Percentiles rank a stretch among this genome's conserved stretches.
phyloP scores from a whole-genome alignment of 1,140 invertebrate genomes.

The Berghia stephanieae region DNA sequence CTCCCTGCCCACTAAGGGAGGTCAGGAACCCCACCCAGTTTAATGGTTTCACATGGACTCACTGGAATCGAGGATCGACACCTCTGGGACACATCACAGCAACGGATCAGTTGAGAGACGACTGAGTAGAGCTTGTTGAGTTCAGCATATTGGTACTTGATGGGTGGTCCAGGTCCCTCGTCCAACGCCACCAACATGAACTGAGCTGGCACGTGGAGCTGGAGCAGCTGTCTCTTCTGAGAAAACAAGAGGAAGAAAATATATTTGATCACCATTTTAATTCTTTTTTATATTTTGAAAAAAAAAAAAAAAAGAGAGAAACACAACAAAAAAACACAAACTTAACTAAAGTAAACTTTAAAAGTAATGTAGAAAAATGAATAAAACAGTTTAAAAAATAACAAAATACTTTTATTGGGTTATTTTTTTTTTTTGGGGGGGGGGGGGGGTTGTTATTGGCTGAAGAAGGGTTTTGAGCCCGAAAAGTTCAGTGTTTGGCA shows the following conservation, averaged over 20 bases:
- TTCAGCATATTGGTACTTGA: constrained; percentile 97
- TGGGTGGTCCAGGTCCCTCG: constrained; percentile 89
- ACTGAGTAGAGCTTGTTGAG: constrained; percentile 93
- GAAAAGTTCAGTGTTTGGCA: no score
- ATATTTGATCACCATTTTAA: no score
- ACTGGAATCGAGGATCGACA: constrained; percentile 76
- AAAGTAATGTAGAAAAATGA: background rate
- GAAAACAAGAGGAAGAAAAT: constrained; percentile 33
- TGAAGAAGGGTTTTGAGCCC: no score
- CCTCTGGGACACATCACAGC: constrained; percentile 88
- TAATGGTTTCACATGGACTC: no score
- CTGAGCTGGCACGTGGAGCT: constrained; percentile 88
- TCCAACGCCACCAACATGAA: constrained; percentile 93
- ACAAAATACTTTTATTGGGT: no score
- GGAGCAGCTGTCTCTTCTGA: constrained; percentile 66
- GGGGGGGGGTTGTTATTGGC: no score
- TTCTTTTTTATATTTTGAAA: background rate
- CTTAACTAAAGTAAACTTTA: background rate
- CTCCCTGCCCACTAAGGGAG: no score
- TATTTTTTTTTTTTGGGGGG: no score
- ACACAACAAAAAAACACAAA: background rate
- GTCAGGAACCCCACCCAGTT: no score
- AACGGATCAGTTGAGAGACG: constrained; percentile 88
- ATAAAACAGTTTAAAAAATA: background rate
- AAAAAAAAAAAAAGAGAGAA: background rate